Conservation (phyloP, 1,140 invertebrate species). For the Drosophila bocqueti region DNA sequence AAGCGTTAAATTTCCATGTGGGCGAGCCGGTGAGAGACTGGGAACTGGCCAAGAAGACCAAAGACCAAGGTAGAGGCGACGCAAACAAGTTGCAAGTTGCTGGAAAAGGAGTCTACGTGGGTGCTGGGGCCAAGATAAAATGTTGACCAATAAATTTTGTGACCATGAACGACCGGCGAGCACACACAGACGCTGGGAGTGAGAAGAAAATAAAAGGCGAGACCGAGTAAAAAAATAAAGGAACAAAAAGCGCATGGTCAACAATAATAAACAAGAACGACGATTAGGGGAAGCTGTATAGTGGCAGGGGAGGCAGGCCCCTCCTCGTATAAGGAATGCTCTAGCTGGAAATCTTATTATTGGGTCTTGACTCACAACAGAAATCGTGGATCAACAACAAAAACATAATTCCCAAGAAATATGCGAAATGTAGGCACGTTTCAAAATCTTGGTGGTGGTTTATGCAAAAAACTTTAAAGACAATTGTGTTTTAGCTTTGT, state of each 20-base stretch:
- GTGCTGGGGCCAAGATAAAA: conserved; percentile 65
- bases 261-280: conserved; percentile 59
- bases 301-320: conserved; percentile 2
- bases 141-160: conserved; percentile 80
- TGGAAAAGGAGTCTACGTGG: conserved; percentile 35
- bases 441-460: not conserved
- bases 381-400: not conserved
- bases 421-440: conserved; percentile 1
- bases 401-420: not conserved
- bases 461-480: not conserved
- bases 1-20: conserved; percentile 79
- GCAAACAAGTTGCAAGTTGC: conserved; percentile 64
- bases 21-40: conserved; percentile 25
- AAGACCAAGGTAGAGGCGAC: conserved; percentile 12
- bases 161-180: conserved; percentile 64
- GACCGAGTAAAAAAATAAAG: conserved; percentile 28
- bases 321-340: conserved; percentile 48
- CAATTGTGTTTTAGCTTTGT: not conserved
- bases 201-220: conserved; percentile 36
- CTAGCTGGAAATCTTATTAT: conserved; percentile 22
- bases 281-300: conserved; percentile 25
- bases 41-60: conserved; percentile 12
- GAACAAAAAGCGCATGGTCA: conserved; percentile 46
- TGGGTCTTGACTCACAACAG: conserved; percentile 1
- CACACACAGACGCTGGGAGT: conserved; percentile 19